Evolutionary conservation across 2,113 vertebrate species (phyloP), one percentile per base, ranked within the genome.

Genomic region (Laticauda colubrina): DNA sequence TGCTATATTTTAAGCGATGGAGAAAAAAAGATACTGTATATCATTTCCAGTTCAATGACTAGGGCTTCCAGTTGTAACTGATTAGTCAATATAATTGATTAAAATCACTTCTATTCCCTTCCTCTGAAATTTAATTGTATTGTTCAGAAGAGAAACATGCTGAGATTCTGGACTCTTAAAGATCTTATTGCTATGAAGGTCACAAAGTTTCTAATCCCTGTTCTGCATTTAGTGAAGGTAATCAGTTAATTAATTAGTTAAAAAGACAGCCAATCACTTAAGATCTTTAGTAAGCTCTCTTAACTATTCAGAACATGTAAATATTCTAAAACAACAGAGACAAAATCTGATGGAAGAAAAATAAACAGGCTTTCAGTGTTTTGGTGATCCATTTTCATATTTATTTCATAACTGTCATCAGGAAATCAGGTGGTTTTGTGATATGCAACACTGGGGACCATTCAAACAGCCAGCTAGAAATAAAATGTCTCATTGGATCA

Each of bases 21-120:
- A 6, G 29, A 3, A 6, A 34, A 34, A 26, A 3, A 90, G 48
- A 51, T 51, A 51, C 48, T 51, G 8, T 53, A n/a, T 89, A 26
- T 89, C 54, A 86, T 64, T 81, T 86, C 56, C 56, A 90, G 53
- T 90, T 24, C 29, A 90, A 90, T 90, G 86, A 59, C 45, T 85
- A 64, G 24, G 55, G 12, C 9, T 93, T 88, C 88, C 75, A 90
- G n/a, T 86, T 90, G 85, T 93, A 93, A 93, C 45, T 85, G 75
- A 90, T 93, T 53, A 61, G 61, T 90, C 92, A 86, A 90, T 93
- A 57, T n/a, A 53, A 86, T 90, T 93, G 92, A 93, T 90, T 90
- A 93, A 93, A 90, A 23, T 61, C n/a, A 53, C 45, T 55, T 93
- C 69, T 75, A 29, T 21, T 26, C 88, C 43, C 23, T 23, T 8